Conservation (phyloP, 2,888 invertebrate species). For the Oxycera nigricornis region DNA sequence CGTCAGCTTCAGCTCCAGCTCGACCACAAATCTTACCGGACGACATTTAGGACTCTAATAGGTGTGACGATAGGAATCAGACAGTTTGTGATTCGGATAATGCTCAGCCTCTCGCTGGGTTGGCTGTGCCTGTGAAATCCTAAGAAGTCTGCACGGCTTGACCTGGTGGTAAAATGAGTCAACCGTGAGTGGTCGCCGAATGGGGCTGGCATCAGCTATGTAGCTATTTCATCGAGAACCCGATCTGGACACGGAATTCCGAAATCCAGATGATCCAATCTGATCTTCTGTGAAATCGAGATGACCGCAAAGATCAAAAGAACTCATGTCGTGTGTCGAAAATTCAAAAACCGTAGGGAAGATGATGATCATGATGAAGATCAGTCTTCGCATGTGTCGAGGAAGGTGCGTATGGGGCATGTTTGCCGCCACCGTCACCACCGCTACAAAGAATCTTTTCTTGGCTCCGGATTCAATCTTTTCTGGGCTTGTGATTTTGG, state of each 20-base stretch:
- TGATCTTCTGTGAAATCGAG: slow-evolving; percentile 38
- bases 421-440: slow-evolving; percentile 3
- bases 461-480: slow-evolving; percentile 28
- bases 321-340: slow-evolving; percentile 47
- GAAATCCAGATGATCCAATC: slow-evolving; percentile 27
- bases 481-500: background rate
- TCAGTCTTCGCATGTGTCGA: slow-evolving; percentile 41
- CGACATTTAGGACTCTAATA: slow-evolving; percentile 30
- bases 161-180: slow-evolving; percentile 14
- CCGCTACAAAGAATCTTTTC: slow-evolving; percentile 22
- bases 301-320: slow-evolving; percentile 44
- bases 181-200: slow-evolving; percentile 17
- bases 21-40: background rate
- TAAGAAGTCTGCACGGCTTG: no score
- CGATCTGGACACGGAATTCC: slow-evolving; percentile 1
- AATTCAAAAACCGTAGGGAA: slow-evolving; percentile 41
- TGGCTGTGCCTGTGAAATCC: background rate
- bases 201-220: background rate
- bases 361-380: no score
- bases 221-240: background rate
- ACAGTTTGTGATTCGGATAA: slow-evolving; percentile 29
- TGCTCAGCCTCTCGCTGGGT: slow-evolving; percentile 13
- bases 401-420: slow-evolving; percentile 32
- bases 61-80: slow-evolving; percentile 36
- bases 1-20: no score